phyloP scores from a whole-genome alignment of 1,140 invertebrate genomes.

The Diachasmimorpha longicaudata region DNA sequence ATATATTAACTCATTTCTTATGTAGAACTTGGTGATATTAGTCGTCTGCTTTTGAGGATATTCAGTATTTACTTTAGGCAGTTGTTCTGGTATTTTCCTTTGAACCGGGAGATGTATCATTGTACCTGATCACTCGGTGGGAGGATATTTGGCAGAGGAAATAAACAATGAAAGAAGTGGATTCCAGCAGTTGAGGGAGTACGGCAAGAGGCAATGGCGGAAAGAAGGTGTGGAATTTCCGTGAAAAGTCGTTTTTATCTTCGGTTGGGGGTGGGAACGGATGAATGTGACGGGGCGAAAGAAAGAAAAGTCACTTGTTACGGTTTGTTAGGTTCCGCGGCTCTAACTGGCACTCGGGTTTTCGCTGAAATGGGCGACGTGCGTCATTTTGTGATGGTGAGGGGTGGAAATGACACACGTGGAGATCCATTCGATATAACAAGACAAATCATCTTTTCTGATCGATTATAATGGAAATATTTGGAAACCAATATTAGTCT shows the following conservation, averaged over 20 bases:
- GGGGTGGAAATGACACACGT: background rate
- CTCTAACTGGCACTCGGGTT: conserved; percentile 16
- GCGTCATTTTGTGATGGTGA: background rate
- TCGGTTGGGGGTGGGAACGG: background rate
- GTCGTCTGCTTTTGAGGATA: background rate
- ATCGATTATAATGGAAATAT: too few relatives aligned
- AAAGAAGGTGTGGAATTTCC: background rate
- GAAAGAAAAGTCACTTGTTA: background rate
- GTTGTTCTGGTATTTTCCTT: background rate
- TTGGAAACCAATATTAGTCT: too few relatives aligned
- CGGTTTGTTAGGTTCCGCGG: conserved; percentile 19
- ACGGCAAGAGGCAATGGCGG: background rate
- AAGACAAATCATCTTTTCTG: too few relatives aligned
- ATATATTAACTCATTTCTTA: conserved; percentile 1
- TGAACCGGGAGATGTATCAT: background rate
- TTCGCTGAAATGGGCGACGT: conserved; percentile 9
- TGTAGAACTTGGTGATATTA: background rate
- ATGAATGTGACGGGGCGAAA: background rate
- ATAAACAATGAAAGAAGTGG: conserved; percentile 7
- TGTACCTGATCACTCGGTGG: background rate
- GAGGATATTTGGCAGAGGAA: background rate
- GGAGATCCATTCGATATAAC: too few relatives aligned
- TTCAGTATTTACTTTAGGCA: background rate
- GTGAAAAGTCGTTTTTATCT: conserved; percentile 25
- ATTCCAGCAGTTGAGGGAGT: background rate